Evolutionary conservation across 2,113 vertebrate species (phyloP).

Genomic region (Epinephelus cyanopodus): DNA sequence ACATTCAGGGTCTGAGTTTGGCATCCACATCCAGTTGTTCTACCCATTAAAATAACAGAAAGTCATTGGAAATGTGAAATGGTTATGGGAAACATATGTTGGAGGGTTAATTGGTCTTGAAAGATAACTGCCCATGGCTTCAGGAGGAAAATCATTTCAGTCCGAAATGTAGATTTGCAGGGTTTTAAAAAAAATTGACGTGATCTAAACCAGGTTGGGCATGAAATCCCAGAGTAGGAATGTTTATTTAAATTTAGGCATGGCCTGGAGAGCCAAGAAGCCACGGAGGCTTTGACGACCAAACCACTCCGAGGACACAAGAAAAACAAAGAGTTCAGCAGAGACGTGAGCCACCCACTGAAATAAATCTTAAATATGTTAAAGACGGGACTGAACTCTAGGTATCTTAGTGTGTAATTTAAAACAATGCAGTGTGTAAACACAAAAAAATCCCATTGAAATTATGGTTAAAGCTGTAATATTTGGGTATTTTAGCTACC

Average conservation of each 20-base stretch:
- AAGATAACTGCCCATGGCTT: conserved; percentile 73
- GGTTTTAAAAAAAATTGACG: conserved; percentile 36
- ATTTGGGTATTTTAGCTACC: neutral
- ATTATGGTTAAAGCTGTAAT: neutral
- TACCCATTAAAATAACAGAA: conserved; percentile 55
- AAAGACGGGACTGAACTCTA: rapidly evolving
- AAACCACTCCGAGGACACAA: conserved; percentile 12
- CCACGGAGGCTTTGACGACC: conserved; percentile 19
- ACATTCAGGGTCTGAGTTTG: conserved; percentile 58
- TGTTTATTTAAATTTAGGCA: conserved; percentile 71
- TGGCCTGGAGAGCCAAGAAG: conserved; percentile 30
- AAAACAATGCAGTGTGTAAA: neutral
- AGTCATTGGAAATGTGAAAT: conserved; percentile 71
- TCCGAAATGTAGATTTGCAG: conserved; percentile 56
- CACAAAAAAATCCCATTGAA: neutral
- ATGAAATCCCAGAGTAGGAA: conserved; percentile 64
- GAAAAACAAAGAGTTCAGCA: conserved; percentile 31
- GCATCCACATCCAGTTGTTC: conserved; percentile 38
- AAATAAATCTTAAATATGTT: neutral
- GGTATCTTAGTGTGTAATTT: neutral
- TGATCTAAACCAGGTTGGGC: conserved; percentile 78
- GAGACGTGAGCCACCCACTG: neutral
- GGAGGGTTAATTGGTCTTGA: conserved; percentile 70
- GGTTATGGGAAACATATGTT: conserved; percentile 76
- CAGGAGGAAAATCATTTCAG: conserved; percentile 60